A percentile compares a stretch with the other conserved stretches of the same genome.
Evolutionary conservation across 2,888 invertebrate species (phyloP).

Genomic region (Drosophila formosana): DNA sequence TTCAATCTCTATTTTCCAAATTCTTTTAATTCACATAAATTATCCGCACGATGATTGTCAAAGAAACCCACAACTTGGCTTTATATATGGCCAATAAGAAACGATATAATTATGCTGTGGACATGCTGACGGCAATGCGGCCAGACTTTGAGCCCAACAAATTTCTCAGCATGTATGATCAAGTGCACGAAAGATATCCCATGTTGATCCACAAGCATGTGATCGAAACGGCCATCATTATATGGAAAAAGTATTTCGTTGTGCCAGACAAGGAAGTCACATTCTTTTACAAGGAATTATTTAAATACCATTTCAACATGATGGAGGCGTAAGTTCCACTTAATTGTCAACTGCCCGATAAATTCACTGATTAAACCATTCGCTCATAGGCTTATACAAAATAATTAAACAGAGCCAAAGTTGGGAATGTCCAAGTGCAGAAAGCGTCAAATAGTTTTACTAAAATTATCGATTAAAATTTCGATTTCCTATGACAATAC

Average conservation of each 20-base stretch:
- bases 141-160: background rate
- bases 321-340: background rate
- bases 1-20: no score
- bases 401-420: background rate
- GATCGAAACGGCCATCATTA: background rate
- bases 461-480: background rate
- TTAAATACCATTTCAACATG: background rate
- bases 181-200: background rate
- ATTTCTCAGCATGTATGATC: background rate
- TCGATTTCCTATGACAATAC: background rate
- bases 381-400: background rate
- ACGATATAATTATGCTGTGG: background rate
- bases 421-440: background rate
- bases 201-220: background rate
- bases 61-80: background rate
- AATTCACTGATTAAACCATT: background rate
- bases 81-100: background rate
- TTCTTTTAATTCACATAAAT: no score
- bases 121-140: background rate
- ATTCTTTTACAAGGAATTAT: background rate
- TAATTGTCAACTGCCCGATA: background rate
- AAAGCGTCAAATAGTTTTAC: background rate
- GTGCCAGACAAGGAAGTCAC: background rate
- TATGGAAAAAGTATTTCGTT: background rate
- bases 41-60: background rate